These are phyloP conservation scores for Eulemur albifrons DNA, from an alignment of 2,797 vertebrate species.

Conservation along the genomic window DNA sequence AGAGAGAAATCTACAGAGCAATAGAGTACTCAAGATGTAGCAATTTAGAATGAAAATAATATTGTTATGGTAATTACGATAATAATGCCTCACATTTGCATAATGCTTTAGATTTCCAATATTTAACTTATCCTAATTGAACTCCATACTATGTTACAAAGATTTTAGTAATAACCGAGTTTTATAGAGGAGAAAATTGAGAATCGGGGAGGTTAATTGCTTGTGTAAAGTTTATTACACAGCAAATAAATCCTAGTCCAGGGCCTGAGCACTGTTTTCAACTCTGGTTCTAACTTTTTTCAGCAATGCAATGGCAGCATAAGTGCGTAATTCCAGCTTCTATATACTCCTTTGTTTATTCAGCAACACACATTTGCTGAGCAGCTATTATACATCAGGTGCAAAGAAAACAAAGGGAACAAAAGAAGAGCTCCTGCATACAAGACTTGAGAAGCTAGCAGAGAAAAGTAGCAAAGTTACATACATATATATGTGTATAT, in stretches of 20 bases:
- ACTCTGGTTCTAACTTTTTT: background rate
- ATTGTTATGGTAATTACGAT: background rate
- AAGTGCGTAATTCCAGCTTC: background rate
- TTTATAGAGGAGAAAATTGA: conserved; percentile 5
- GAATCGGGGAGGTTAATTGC: background rate
- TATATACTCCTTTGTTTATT: background rate
- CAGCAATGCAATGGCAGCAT: background rate
- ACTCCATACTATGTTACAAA: background rate
- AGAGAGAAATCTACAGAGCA: background rate
- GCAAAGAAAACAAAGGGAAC: background rate
- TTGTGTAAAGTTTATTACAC: background rate
- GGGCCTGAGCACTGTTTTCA: background rate
- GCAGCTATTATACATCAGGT: background rate
- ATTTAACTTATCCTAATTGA: conserved; percentile 19
- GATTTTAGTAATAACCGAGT: background rate
- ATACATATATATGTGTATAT: background rate
- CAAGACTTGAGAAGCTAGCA: background rate
- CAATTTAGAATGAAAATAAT: background rate
- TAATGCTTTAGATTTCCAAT: conserved; percentile 15
- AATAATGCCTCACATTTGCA: background rate
- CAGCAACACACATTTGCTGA: background rate
- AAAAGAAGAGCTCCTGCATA: background rate
- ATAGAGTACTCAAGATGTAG: background rate
- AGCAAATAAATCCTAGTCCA: background rate
- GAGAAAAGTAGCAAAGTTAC: background rate